Evolutionary conservation across 2,888 invertebrate species (phyloP).

Genomic region (Nomada ruficornis): DNA sequence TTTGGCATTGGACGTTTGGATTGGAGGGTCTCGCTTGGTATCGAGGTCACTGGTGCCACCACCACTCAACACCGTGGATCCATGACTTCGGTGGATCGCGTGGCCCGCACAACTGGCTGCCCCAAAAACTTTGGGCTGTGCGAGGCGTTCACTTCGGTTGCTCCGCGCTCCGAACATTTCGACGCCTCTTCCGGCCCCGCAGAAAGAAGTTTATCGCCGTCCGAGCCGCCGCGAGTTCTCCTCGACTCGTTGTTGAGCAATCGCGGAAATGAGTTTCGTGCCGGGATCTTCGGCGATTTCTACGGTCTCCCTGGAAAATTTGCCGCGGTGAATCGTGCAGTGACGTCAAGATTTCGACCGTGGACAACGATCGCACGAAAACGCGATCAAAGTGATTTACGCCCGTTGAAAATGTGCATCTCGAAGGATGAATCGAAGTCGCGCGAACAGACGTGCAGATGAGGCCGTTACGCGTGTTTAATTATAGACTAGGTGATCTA

Average conservation of each 20-base stretch:
- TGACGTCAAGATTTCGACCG: neutral
- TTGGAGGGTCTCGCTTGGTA: slow-evolving; percentile 79
- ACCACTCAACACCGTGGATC: slow-evolving; percentile 73
- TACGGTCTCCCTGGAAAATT: too few species aligned
- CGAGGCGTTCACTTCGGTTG: slow-evolving; percentile 73
- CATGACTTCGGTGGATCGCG: slow-evolving; percentile 74
- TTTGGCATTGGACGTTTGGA: slow-evolving; percentile 82
- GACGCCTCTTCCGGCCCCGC: slow-evolving; percentile 67
- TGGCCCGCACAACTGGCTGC: slow-evolving; percentile 72
- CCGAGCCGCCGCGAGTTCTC: neutral
- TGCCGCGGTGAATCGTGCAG: slow-evolving; percentile 28
- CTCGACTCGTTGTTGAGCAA: neutral
- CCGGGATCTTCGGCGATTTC: neutral
- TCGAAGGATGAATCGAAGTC: neutral
- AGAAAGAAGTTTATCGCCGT: neutral
- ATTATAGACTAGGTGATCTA: slow-evolving; percentile 17
- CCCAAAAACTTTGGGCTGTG: slow-evolving; percentile 76
- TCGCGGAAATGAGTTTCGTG: slow-evolving; percentile 24
- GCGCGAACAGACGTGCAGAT: neutral
- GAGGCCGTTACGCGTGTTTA: slow-evolving; percentile 21
- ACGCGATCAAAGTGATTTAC: neutral
- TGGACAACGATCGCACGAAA: neutral
- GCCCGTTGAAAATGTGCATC: neutral
- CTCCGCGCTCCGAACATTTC: slow-evolving; percentile 55
- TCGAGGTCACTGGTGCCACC: slow-evolving; percentile 84